Percentiles rank a stretch among this genome's conserved stretches.
phyloP scores from a whole-genome alignment of 1,140 invertebrate genomes.

The Bombyx mori region ASM3026992v2 NC_085125.1:5448501-5449000 shows the following conservation, averaged over 20 bases:
- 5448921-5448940: no score
- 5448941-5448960: no score
- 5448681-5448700: conserved; percentile 15
- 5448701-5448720: not conserved
- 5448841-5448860: no score
- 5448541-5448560: conserved; percentile 26
- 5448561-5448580: conserved; percentile 27
- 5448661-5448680: conserved; percentile 33
- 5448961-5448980: no score
- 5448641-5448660: conserved; percentile 14
- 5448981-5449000: no score
- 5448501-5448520: conserved; percentile 37
- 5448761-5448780: no score
- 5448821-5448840: no score
- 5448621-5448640: conserved; percentile 26
- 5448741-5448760: not conserved
- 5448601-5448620: conserved; percentile 62
- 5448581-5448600: conserved; percentile 56
- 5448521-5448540: conserved; percentile 21
- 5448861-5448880: not conserved
- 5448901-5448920: no score
- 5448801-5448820: no score
- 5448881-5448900: not conserved
- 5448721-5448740: not conserved
- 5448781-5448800: no score